Conservation (phyloP, 2,888 invertebrate genomes). For the Tiphia femorata region DNA sequence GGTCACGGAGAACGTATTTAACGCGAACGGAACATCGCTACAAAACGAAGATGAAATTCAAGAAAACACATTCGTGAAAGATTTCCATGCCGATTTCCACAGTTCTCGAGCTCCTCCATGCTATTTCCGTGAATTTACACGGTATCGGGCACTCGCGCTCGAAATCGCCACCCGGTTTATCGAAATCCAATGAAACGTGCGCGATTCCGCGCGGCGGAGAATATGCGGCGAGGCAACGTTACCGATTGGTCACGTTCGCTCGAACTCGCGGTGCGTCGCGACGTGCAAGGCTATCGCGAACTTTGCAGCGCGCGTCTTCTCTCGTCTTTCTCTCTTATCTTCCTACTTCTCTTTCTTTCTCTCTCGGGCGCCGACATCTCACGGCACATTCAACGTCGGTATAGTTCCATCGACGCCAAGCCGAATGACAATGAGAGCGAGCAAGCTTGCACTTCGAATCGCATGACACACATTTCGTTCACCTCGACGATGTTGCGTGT, state of each 20-base stretch:
- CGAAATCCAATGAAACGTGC: constrained; percentile 10
- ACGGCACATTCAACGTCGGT: constrained; percentile 1
- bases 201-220: no score
- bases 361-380: not conserved
- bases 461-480: constrained; percentile 58
- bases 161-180: no score
- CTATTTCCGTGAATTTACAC: no score
- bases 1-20: no score
- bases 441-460: constrained; percentile 29
- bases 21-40: no score
- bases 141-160: no score
- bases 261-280: constrained; percentile 15
- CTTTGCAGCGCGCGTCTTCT: constrained; percentile 10
- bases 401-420: constrained; percentile 26
- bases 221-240: constrained; percentile 11
- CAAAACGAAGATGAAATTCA: no score
- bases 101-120: no score
- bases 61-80: no score
- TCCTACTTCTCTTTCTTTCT: not conserved
- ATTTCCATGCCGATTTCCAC: no score
- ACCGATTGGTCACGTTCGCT: constrained; percentile 39
- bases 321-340: constrained; percentile 15
- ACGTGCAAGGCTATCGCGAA: constrained; percentile 22
- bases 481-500: constrained; percentile 38
- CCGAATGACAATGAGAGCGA: constrained; percentile 46